Evolutionary conservation across 35 echinoderm and acorn worm species (phyloP), one percentile per base, ranked within the genome.

Genomic region (Ptychodera flava): DNA sequence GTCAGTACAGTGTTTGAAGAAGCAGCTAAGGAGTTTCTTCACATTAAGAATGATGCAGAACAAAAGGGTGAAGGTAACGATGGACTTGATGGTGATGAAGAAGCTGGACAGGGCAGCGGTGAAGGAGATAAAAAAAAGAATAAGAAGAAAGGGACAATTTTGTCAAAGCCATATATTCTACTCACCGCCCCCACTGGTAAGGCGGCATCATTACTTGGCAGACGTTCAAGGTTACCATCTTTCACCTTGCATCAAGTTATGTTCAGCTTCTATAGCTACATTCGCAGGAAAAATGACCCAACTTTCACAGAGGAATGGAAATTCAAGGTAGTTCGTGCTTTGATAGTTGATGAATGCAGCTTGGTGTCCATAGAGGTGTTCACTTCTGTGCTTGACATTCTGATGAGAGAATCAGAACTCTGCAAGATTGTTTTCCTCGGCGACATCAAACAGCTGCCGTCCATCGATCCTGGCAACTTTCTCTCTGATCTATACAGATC

Each of bases 281-380:
- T n/a, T n/a, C 82, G 78, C 82, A 85, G 86, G 79, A 78, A 37
- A 83, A 45, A 33, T 15, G 15, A 81, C 30, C 64, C 6, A 12
- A 22, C 6, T 64, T 12, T 12, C 6, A 6, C 45, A 12, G 45
- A 12, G 22, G 22, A 64, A 0, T 94, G 86, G 86, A 89, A 77
- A 80, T 91, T 80, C 77, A 52, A 30, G 0, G 53, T 36, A 15
- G 77, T 82, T 1, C 33, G 88, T 52, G 82, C 88, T 34, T 79
- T 91, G 10, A 89, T 94, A 30, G 93, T 94, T 0, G 93, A 94
- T 91, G 93, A 94, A 81, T 94, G 89, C 82, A 94, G 93, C 77
- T 85, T 94, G 89, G 93, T 94, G 28, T 85, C 89, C 10, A 83
- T 94, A 31, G 45, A 81, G 0, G 82, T 85, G 28, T 34, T 94